These are phyloP conservation scores for Hapalemur alaotrensis DNA, from an alignment of 2,797 vertebrate genomes.

Conservation along the genomic window DNA sequence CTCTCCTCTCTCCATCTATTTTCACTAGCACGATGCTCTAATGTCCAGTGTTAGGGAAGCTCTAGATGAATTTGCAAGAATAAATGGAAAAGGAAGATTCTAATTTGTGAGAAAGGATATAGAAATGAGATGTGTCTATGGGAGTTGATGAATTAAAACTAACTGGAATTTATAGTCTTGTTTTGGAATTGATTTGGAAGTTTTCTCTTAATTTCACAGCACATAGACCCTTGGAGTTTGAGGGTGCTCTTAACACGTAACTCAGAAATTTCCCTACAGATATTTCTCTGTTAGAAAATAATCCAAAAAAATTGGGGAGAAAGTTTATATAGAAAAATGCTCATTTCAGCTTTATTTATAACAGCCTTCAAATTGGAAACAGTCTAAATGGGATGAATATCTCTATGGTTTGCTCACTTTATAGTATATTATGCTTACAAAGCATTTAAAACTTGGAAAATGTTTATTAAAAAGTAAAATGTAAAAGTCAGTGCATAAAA, in stretches of 20 bases:
- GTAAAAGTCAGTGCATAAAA: background rate
- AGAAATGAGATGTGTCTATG: background rate
- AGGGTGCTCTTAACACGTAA: background rate
- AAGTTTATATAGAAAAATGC: background rate
- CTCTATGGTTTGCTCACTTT: background rate
- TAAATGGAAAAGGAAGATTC: background rate
- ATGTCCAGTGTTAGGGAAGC: background rate
- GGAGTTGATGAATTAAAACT: background rate
- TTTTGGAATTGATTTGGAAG: background rate
- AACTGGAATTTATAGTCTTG: background rate
- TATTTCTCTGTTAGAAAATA: background rate
- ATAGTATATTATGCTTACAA: background rate
- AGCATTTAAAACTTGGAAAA: slow-evolving; percentile 24
- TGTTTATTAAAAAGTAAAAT: slow-evolving; percentile 19
- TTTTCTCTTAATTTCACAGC: background rate
- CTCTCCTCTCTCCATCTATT: background rate
- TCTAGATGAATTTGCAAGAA: background rate
- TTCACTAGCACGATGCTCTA: background rate
- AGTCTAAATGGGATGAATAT: background rate
- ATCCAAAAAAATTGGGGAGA: background rate
- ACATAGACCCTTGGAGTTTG: background rate
- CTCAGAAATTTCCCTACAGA: background rate
- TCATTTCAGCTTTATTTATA: slow-evolving; percentile 6
- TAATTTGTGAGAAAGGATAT: background rate
- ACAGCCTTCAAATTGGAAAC: slow-evolving; percentile 12